Evolutionary conservation across 2,888 invertebrate genomes (phyloP), one percentile per base, ranked within the genome.

Genomic region (Campopleginae sp.): DNA sequence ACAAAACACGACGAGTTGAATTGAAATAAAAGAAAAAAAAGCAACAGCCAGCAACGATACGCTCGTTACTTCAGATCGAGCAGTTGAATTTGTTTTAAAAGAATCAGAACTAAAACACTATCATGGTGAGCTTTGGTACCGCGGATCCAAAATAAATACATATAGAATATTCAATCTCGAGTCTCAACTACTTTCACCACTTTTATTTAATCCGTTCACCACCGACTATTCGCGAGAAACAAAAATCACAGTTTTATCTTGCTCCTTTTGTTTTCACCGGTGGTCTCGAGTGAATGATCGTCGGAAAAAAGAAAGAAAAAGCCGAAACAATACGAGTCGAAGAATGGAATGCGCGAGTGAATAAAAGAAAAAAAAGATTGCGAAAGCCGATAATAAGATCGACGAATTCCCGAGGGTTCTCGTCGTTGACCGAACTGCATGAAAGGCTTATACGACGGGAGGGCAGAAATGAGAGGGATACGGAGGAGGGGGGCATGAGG

Each of bases 121-220:
- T 63, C 17, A 86, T 86, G 86, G 86, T 86, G 80, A 86, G 86
- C 82, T 63, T 23, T 27, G 46, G 42, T 51, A 68, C 68, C 63
- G 68, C 48, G 27, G 70, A 81, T 46, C 10, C 27, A 19, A 63
- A 74, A 54, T 38, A 58, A 58, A 58, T 58, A 58, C 23, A 58
- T 58, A 2, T 58, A 58, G 27, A 27, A 79, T 54, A 38, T 70
- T 76, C 23, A 31, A 72, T 80, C 63, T n/a, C 63, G 66, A 58
- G 65, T 54, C 38, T 65, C 44, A 44, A 61, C 61, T 17, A 80
- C 74, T 44, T 17, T 44, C 33, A 58, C 68, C 58, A 80, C 48
- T 42, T 58, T 66, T 38, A 44, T 58, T 66, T 38, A 44, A 76
- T 82, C 46, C 14, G 27, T 17, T 31, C 46, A 27, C 27, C 46